Evolutionary conservation across 2,797 vertebrate species (phyloP).

Genomic region (Phaenicophaeus curvirostris): DNA sequence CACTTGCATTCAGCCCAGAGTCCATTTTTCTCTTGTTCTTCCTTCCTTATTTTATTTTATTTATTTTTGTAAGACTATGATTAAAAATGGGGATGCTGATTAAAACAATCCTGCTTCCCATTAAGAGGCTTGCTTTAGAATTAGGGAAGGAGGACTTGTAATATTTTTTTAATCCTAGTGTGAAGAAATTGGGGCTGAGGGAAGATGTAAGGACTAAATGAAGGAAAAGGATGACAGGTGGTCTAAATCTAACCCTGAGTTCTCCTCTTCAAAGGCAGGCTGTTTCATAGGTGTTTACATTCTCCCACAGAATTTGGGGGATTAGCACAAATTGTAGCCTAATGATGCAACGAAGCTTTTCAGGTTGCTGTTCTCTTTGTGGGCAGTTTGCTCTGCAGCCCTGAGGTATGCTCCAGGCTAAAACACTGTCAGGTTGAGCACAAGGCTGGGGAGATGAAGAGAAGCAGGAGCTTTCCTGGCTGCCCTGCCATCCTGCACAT

Average conservation of each 20-base stretch:
- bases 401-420: constrained; percentile 49
- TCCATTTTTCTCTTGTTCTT: neutral
- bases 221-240: constrained; percentile 25
- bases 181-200: neutral
- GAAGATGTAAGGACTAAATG: neutral
- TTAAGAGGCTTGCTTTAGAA: neutral
- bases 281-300: constrained; percentile 18
- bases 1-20: too few relatives aligned
- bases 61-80: neutral
- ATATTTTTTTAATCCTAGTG: neutral
- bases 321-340: constrained; percentile 56
- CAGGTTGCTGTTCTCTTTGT: constrained; percentile 42
- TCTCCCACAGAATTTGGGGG: constrained; percentile 14
- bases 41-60: neutral
- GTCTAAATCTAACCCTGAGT: neutral
- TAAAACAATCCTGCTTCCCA: neutral
- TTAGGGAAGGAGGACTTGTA: neutral
- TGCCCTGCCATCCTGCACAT: neutral
- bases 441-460: neutral
- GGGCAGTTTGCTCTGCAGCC: constrained; percentile 47
- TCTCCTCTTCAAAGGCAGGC: neutral
- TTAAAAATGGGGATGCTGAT: constrained; percentile 1
- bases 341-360: constrained; percentile 60
- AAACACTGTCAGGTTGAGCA: constrained; percentile 24
- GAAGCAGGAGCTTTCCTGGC: neutral